phyloP scores from a whole-genome alignment of 1,140 invertebrate genomes.

The Nasonia giraulti region DNA sequence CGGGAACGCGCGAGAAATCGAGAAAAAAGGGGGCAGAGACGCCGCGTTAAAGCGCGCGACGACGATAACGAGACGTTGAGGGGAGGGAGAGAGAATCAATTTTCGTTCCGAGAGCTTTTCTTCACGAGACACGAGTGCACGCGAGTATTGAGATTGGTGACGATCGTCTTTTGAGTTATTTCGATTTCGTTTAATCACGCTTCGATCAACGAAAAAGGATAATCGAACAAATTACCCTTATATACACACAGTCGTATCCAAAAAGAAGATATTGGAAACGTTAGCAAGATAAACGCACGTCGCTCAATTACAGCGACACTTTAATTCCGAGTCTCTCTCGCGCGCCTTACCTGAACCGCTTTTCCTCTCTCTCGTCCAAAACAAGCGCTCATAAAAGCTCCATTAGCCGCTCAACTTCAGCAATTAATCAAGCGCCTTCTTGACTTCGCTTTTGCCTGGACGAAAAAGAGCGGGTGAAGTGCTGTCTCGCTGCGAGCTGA shows the following conservation, averaged over 20 bases:
- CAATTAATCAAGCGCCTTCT: constrained; percentile 13
- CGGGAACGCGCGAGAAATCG: constrained; percentile 56
- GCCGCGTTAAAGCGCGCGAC: constrained; percentile 52
- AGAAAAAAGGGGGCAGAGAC: constrained; percentile 52
- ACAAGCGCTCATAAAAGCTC: constrained; percentile 3
- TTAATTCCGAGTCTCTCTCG: neutral
- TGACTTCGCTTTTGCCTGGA: neutral
- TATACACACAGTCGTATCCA: neutral
- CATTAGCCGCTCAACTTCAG: neutral
- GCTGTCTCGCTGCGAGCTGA: neutral
- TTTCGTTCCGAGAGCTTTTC: constrained; percentile 2
- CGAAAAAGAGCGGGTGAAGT: constrained; percentile 21
- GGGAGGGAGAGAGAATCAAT: constrained; percentile 10
- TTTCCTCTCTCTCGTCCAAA: neutral
- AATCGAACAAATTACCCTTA: neutral
- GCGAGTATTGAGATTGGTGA: neutral
- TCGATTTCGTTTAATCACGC: neutral
- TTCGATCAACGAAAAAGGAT: neutral
- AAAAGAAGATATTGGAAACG: neutral
- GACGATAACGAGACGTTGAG: constrained; percentile 48
- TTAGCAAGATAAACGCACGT: neutral
- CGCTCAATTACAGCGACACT: neutral
- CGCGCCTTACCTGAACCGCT: neutral
- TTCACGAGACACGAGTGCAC: neutral
- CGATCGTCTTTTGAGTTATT: neutral